These are phyloP conservation scores for Drosophila trapezifrons DNA, from an alignment of 1,140 invertebrate species.

Conservation along the genomic window DNA sequence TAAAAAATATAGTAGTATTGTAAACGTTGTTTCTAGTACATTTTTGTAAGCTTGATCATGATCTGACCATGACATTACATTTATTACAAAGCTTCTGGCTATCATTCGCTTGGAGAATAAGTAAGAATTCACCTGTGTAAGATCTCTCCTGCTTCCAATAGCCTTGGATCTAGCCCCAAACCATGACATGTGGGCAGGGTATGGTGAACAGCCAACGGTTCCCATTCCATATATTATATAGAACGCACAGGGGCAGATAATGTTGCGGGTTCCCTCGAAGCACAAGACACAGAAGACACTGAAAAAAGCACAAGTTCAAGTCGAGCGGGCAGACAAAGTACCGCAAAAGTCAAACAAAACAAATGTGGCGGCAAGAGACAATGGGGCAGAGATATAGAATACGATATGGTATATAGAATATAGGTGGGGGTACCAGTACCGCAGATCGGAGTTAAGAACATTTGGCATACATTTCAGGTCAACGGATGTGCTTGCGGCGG, in stretches of 20 bases:
- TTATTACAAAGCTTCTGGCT: too few species aligned
- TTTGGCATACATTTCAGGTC: constrained; percentile 55
- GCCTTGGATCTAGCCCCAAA: not conserved
- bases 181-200: constrained; percentile 30
- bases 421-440: constrained; percentile 42
- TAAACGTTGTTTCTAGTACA: not conserved
- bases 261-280: constrained; percentile 53
- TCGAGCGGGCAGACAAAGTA: constrained; percentile 78
- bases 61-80: not conserved
- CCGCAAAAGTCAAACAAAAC: constrained; percentile 80
- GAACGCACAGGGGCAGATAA: constrained; percentile 45
- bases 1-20: not conserved
- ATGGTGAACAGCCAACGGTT: constrained; percentile 66
- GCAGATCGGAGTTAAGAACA: constrained; percentile 48
- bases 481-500: constrained; percentile 51
- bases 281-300: constrained; percentile 12
- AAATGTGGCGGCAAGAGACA: constrained; percentile 68
- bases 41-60: not conserved
- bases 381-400: constrained; percentile 44
- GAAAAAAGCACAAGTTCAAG: constrained; percentile 66
- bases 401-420: not conserved
- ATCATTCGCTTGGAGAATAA: not conserved
- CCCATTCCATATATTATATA: constrained; percentile 47
- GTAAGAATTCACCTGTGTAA: constrained; percentile 13
- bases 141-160: constrained; percentile 1